Conservation (phyloP, 2,888 invertebrate species). For the Siphlonurus alternatus region DNA sequence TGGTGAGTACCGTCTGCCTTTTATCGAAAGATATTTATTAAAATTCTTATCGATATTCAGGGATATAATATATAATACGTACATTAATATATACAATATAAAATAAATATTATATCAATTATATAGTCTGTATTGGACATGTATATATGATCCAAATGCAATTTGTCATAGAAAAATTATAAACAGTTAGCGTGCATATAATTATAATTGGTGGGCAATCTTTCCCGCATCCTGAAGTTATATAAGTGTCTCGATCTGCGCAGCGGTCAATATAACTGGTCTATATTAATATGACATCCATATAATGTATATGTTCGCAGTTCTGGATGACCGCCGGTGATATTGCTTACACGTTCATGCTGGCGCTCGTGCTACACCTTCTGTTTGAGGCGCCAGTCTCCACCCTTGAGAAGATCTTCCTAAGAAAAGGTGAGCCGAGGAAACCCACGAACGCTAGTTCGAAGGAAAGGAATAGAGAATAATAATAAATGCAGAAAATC, state of each 20-base stretch:
- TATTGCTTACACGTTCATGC: slow-evolving; percentile 13
- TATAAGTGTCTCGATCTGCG: too few species aligned
- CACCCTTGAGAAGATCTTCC: slow-evolving; percentile 9
- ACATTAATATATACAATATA: not conserved
- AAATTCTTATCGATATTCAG: not conserved
- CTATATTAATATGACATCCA: too few species aligned
- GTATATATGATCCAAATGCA: not conserved
- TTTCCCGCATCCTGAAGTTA: too few species aligned
- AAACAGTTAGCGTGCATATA: too few species aligned
- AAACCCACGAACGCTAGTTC: too few species aligned
- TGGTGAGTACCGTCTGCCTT: slow-evolving; percentile 11
- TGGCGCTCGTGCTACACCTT: slow-evolving; percentile 14
- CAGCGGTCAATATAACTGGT: too few species aligned
- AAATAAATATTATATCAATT: not conserved
- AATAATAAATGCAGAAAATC: too few species aligned
- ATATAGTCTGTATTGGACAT: not conserved
- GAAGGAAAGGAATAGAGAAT: too few species aligned
- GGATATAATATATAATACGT: not conserved
- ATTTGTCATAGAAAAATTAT: too few species aligned
- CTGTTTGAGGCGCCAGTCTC: slow-evolving; percentile 16
- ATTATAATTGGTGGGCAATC: too few species aligned
- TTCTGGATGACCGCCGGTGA: slow-evolving; percentile 17
- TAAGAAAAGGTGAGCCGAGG: slow-evolving; percentile 7
- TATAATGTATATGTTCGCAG: too few species aligned
- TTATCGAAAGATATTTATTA: too few species aligned